Evolutionary conservation across 2,113 vertebrate species (phyloP).

Genomic region (Proterorhinus semilunaris): DNA sequence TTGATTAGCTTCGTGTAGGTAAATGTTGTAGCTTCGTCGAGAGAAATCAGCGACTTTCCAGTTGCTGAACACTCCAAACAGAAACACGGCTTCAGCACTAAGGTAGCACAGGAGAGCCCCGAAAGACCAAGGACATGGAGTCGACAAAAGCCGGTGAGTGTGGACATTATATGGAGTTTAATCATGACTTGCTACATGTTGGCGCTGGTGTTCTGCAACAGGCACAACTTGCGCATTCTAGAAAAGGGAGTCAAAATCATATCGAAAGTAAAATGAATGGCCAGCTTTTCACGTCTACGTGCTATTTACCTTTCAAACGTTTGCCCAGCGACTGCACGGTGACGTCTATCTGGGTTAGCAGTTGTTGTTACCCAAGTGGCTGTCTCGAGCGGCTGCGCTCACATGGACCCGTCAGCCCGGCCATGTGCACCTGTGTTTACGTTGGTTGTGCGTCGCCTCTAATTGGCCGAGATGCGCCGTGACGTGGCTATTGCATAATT

Average conservation of each 20-base stretch:
- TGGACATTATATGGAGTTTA: background rate
- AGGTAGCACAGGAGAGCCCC: conserved; percentile 56
- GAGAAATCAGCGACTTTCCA: conserved; percentile 55
- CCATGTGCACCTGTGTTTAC: conserved; percentile 92
- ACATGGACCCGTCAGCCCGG: conserved; percentile 82
- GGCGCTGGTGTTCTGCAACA: background rate
- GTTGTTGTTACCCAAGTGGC: conserved; percentile 34
- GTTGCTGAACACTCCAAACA: conserved; percentile 57
- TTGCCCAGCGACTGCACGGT: background rate
- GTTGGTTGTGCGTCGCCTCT: conserved; percentile 72
- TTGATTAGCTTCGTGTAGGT: background rate
- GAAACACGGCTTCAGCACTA: conserved; percentile 62
- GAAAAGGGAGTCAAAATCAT: background rate
- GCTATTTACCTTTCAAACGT: no score
- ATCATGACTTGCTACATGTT: background rate
- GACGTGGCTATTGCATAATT: conserved; percentile 86
- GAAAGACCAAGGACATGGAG: conserved; percentile 66
- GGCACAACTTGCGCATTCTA: background rate
- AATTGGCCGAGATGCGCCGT: conserved; percentile 78
- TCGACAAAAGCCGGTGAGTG: conserved; percentile 72
- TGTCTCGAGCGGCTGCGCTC: conserved; percentile 61
- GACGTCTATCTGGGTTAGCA: conserved; percentile 47
- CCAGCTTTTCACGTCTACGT: no score
- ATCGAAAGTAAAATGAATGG: background rate
- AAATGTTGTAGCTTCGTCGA: conserved; percentile 25